Evolutionary conservation across 1,140 invertebrate species (phyloP), one percentile per base, ranked within the genome.

Genomic region (Subanguina moxae): DNA sequence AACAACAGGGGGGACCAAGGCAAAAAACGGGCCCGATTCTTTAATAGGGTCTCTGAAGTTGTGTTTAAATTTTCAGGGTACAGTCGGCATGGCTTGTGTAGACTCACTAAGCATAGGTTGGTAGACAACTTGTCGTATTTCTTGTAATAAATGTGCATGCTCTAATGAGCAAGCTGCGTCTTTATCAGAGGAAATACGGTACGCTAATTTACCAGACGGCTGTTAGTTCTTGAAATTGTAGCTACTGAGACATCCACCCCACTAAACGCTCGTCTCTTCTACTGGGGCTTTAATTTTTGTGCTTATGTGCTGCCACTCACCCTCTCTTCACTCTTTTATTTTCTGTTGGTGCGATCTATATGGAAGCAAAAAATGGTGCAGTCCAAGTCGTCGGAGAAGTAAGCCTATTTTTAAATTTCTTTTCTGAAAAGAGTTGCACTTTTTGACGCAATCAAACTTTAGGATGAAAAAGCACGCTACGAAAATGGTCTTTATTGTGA

Each of bases 401-500:
- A 45, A 57, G 73, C 15, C 8, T 0, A 1, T 43, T 64, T 66
- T 17, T 38, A 5, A 38, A 3, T 5, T 38, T 38, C 3, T 38
- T 38, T n/a, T n/a, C n/a, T n/a, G n/a, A n/a, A n/a, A n/a, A n/a
- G n/a, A n/a, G n/a, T n/a, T n/a, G n/a, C n/a, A n/a, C n/a, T n/a
- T n/a, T n/a, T n/a, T n/a, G n/a, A n/a, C n/a, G n/a, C n/a, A n/a
- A n/a, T n/a, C n/a, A n/a, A n/a, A n/a, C n/a, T 58, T 58, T 27
- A 75, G 73, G 30, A 76, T 76, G 69, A 92, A 93, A 84, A 90
- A 89, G 83, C 87, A 92, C 65, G 93, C 94, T 0, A 96, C 92
- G 0, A 86, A 90, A 71, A 90, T 96, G 89, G 91, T 97, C 9
- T 88, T 94, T 52, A 89, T 93, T n/a, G 92, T 97, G 17, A 92